Percentiles rank a stretch among this genome's conserved stretches.
phyloP scores from a whole-genome alignment of 92 coral and sea anemone genomes.

The Anthopleura xanthogrammica region DNA sequence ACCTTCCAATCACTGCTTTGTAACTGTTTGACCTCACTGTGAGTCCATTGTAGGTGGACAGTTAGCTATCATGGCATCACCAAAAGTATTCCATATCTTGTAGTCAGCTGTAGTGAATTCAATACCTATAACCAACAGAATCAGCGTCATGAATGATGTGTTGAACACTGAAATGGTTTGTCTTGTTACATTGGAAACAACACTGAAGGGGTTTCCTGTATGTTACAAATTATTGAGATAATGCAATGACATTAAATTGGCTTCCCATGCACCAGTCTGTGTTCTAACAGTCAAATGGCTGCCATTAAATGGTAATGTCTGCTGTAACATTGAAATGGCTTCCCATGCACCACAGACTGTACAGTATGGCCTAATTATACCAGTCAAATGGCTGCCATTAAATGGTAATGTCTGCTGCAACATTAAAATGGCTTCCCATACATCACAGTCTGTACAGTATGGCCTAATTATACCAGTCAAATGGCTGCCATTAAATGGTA shows the following conservation, averaged over 20 bases:
- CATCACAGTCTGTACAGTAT: too few relatives aligned
- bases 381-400: too few relatives aligned
- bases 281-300: not conserved
- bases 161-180: not conserved
- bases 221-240: too few relatives aligned
- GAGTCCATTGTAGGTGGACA: slow-evolving; percentile 47
- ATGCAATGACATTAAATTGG: not conserved
- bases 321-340: not conserved
- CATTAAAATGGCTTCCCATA: too few relatives aligned
- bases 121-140: slow-evolving; percentile 40
- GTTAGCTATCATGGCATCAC: slow-evolving; percentile 78
- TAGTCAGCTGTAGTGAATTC: slow-evolving; percentile 84
- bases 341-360: not conserved
- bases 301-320: too few relatives aligned
- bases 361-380: too few relatives aligned
- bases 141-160: not conserved
- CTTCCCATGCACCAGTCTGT: not conserved
- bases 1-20: not conserved
- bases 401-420: too few relatives aligned
- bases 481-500: too few relatives aligned
- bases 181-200: not conserved
- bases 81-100: slow-evolving; percentile 94
- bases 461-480: too few relatives aligned
- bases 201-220: too few relatives aligned
- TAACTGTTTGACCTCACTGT: not conserved